Conservation (phyloP, 2,888 invertebrate species). For the Troides helena region DNA sequence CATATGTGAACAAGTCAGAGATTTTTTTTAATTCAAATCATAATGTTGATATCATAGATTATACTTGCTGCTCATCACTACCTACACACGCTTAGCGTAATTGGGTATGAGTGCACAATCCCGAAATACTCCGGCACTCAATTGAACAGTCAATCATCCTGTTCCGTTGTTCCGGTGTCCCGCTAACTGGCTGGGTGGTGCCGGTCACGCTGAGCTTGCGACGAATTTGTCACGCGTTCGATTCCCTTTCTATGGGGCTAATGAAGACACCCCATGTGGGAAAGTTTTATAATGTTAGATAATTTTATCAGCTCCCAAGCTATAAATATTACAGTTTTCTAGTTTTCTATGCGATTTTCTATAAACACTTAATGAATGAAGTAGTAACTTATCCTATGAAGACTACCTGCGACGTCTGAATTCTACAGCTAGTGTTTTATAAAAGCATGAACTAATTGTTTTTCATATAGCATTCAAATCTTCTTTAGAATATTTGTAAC, state of each 20-base stretch:
- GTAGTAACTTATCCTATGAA: no score
- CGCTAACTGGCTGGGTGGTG: constrained; percentile 58
- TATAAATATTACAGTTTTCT: no score
- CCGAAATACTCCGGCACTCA: constrained; percentile 39
- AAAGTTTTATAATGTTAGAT: constrained; percentile 33
- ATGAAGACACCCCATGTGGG: constrained; percentile 46
- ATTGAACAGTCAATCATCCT: constrained; percentile 67
- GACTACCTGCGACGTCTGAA: not conserved
- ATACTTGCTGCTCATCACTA: constrained; percentile 12
- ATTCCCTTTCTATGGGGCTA: constrained; percentile 42
- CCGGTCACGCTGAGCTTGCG: constrained; percentile 34
- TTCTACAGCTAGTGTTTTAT: not conserved
- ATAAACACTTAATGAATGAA: no score
- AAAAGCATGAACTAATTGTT: no score
- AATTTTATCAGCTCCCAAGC: constrained; percentile 12
- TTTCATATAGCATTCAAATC: no score
- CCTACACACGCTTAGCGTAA: constrained; percentile 22
- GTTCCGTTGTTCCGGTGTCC: constrained; percentile 59
- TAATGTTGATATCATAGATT: constrained; percentile 2
- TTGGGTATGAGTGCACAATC: constrained; percentile 27
- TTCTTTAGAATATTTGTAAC: no score
- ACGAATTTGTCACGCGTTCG: constrained; percentile 53
- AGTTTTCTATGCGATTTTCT: no score
- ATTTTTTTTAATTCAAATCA: not conserved
- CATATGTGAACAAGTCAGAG: no score